Evolutionary conservation across 2,113 vertebrate species (phyloP).

Genomic region (Martes martes): DNA sequence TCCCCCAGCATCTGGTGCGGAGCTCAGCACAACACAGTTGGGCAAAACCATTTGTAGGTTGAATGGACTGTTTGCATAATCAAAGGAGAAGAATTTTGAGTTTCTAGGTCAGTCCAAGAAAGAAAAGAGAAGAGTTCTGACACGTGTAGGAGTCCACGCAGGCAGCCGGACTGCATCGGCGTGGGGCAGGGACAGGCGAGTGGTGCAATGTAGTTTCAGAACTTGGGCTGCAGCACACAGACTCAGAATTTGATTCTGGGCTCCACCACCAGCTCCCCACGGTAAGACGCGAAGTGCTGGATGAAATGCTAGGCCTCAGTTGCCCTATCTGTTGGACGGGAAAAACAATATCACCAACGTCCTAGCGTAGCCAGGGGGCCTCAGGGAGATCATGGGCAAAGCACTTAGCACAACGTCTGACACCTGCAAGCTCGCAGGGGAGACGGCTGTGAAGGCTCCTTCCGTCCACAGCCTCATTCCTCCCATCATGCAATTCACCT

Average conservation of each 20-base stretch:
- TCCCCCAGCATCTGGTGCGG: no score
- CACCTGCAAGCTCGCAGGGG: accelerated
- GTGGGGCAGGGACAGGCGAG: accelerated
- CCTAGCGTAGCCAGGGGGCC: accelerated
- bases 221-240: not conserved
- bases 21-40: not conserved
- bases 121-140: not conserved
- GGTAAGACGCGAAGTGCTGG: not conserved
- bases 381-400: not conserved
- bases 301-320: not conserved
- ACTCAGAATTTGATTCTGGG: not conserved
- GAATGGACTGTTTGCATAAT: not conserved
- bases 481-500: not conserved
- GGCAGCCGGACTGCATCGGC: accelerated
- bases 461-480: not conserved
- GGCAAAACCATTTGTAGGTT: not conserved
- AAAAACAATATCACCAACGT: not conserved
- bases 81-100: not conserved
- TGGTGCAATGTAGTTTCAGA: not conserved
- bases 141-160: not conserved
- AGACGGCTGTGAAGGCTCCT: accelerated
- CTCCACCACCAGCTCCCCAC: not conserved
- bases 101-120: not conserved
- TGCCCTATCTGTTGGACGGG: not conserved
- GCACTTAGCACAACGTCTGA: not conserved